Base-by-base conservation (phyloP, 1,140 invertebrate genomes). In the Zaprionus davidi region DNA sequence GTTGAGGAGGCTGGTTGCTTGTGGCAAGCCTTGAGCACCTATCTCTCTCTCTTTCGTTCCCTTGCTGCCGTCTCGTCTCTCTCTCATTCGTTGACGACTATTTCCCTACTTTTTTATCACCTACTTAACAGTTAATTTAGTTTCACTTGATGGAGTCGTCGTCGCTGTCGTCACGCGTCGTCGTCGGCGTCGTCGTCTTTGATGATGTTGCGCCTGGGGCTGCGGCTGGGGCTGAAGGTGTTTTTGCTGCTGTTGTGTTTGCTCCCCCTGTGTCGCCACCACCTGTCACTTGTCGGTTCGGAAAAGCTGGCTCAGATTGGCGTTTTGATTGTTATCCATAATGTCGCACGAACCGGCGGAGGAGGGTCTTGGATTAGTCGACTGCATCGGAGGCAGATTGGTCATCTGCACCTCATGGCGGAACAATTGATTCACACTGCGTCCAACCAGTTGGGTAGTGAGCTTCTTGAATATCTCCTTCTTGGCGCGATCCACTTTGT, bases 391-490 rank as follows among this genome's bases (percentile, higher is more conserved):
- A 1, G 97, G 97, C 80, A 98, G 93, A 92, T 97, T 96, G 65
- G 95, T 94, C 74, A 98, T 97, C 92, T 96, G 96, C 1, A 97
- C 95, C 93, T 98, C 97, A 82, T 97, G 96, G 57, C 96, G 96
- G 91, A 98, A 98, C 53, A 97, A 93, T 93, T 98, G 96, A 34
- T 97, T 96, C 9, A 97, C 94, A 92, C 95, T 97, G 85, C 96
- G 94, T 2, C 96, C 97, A 69, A 97, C 96, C 71, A 97, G 94
- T 95, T 95, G 95, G 69, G 95, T 95, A 2, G 97, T 97, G 49
- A 98, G 95, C 93, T 97, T 98, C 92, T 97, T 98, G 92, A 98
- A 98, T 13, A 97, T 93, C 91, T 98, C 97, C 82, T 97, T 97
- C 92, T 98, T 98, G 71, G 96, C 96, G 87, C 98, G 98, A 82